These are phyloP conservation scores for Myotis davidii DNA, from an alignment of 2,113 vertebrate genomes.

Conservation along the genomic window DNA sequence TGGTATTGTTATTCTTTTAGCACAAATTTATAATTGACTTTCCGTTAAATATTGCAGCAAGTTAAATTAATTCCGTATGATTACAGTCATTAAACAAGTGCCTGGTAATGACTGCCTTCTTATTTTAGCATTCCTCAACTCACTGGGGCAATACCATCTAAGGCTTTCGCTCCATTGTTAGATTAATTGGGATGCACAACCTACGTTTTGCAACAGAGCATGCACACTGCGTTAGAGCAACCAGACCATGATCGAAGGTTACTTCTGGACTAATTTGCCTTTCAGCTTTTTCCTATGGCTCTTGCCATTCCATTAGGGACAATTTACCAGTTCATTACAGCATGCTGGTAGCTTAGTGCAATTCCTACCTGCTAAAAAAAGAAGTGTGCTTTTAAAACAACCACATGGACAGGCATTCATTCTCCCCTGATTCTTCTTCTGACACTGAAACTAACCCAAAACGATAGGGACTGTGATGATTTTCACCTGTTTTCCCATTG, in stretches of 20 bases:
- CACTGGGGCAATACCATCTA: conserved; percentile 34
- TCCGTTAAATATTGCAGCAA: conserved; percentile 59
- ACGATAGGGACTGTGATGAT: accelerated
- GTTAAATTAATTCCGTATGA: conserved; percentile 70
- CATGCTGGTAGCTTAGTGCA: background rate
- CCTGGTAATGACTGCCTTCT: conserved; percentile 47
- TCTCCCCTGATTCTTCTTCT: background rate
- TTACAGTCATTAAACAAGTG: conserved; percentile 68
- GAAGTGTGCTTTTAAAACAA: conserved; percentile 11
- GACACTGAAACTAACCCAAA: background rate
- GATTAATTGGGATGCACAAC: conserved; percentile 5
- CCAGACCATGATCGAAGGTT: background rate
- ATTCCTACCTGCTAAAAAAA: conserved; percentile 5
- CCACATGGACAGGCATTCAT: background rate
- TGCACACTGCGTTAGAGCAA: background rate
- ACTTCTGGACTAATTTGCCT: conserved; percentile 37
- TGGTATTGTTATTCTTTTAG: conserved; percentile 55
- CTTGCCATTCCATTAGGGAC: background rate
- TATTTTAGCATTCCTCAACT: conserved; percentile 58
- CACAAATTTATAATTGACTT: conserved; percentile 57
- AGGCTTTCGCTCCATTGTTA: background rate
- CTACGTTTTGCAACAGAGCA: background rate
- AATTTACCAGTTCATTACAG: conserved; percentile 26
- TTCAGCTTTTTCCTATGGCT: background rate
- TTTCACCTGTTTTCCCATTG: background rate